These are phyloP conservation scores for Setipinna tenuifilis DNA, from an alignment of 2,797 vertebrate genomes.

Conservation along the genomic window DNA sequence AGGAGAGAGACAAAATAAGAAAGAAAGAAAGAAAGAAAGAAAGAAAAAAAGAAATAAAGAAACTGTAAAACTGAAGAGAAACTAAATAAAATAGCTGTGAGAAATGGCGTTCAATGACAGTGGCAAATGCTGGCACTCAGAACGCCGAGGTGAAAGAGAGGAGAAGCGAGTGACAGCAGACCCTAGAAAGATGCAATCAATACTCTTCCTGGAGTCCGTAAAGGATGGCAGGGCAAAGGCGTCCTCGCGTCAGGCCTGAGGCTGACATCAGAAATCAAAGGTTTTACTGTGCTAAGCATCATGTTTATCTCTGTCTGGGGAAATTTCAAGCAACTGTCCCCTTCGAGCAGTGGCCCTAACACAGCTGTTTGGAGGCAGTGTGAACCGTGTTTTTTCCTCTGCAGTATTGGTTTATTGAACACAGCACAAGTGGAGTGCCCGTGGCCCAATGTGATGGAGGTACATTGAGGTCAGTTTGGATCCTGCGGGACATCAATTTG, in stretches of 20 bases:
- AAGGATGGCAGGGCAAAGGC: conserved; percentile 31
- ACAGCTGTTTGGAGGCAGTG: conserved; percentile 32
- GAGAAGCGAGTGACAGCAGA: conserved; percentile 5
- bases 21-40: conserved; percentile 3
- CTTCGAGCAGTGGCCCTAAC: conserved; percentile 34
- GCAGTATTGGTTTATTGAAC: conserved; percentile 32
- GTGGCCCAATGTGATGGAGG: neutral
- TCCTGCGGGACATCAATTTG: neutral
- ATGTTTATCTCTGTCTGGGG: conserved; percentile 41
- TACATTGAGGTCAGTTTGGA: conserved; percentile 26
- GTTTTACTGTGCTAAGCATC: conserved; percentile 38
- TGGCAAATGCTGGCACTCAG: neutral
- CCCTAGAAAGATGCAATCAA: conserved; percentile 24
- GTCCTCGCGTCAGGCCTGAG: conserved; percentile 24
- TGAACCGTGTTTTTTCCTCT: conserved; percentile 24
- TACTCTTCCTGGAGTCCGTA: conserved; percentile 30
- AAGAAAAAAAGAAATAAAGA: neutral
- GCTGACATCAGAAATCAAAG: conserved; percentile 34
- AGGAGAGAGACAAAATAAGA: neutral
- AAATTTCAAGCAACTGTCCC: conserved; percentile 33
- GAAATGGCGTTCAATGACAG: neutral
- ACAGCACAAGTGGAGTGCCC: neutral
- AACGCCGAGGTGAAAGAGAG: neutral
- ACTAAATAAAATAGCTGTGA: neutral
- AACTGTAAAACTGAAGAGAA: neutral